Evolutionary conservation across 2,797 vertebrate species (phyloP), one percentile per base, ranked within the genome.

Genomic region (Sebastolobus alascanus): DNA sequence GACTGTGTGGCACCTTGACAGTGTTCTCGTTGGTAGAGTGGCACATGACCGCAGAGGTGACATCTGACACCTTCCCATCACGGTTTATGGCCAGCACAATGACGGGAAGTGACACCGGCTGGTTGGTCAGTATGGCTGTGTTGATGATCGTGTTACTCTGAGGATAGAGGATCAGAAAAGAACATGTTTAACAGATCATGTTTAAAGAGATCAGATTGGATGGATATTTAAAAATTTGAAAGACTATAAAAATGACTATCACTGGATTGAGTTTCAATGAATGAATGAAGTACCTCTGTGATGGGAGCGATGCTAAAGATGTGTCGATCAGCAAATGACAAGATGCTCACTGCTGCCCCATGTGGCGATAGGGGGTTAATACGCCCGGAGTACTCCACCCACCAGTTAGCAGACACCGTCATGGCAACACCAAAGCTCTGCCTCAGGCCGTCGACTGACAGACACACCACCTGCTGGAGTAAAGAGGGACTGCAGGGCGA

Each of bases 121-220:
- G 86, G 73, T 89, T 93, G 40, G 89, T 95, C 84, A 96, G 87
- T 25, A 96, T 94, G 71, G 95, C 95, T 5, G 94, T 96, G 90
- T 96, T 96, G 90, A 96, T 92, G 81, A 96, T 90, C 0, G 65
- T 94, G 82, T 90, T 92, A 65, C 90, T 94, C 95, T 96, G 86
- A 38, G 4, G 18, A 84, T 2, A 67, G 22, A 84, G 2, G 13
- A 75, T 59, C 6, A 69, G 50, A 81, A 20, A 50, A 6, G 18
- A 50, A 79, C n/a, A 9, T 9, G 20, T 63, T 58, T 18, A 5
- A 61, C 20, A 50, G 8, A 14, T 29, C 29, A 74, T n/a, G 22
- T 54, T 58, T 18, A 5, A 69, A 61, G 14, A 50, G 20, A 14
- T 25, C 29, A 22, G 33, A 75, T 31, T 20, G 20, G 7, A 68